Base-by-base conservation (phyloP, 2,888 invertebrate species). In the Globia sparganii region DNA sequence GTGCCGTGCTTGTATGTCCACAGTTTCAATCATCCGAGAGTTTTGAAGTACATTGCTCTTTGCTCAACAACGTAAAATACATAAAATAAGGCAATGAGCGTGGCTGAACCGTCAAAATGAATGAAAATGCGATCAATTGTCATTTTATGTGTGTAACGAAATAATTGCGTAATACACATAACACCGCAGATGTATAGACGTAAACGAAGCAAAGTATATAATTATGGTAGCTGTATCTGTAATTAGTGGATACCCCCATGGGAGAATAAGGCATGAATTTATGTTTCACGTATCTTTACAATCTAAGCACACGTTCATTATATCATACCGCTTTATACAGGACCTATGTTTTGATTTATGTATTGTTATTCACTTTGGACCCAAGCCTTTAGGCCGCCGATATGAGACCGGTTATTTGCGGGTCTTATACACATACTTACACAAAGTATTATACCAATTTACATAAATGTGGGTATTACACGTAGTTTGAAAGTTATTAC, bases 391-490 rank as follows among this genome's bases (percentile, higher is more conserved):
- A 13, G 28, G 21, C 21, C 28, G 25, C 3, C 11, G 43, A 46
- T 66, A 66, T 46, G 28, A 28, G 21, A 25, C 28, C 28, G 31
- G 43, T 46, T 46, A 66, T 66, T 66, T 46, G 31, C 18, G 37
- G 64, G 64, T 65, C 5, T 4, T 46, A 31, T 18, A 64, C n/a
- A 8, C 37, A 8, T 37, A 66, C n/a, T 0, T 37, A 62, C 25
- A 3, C 40, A 65, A 9, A 66, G 21, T 21, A 43, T 31, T 13
- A 31, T 11, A 46, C 6, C 8, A 21, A 46, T 66, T 46, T 46
- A 66, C 66, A 46, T 66, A 66, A 46, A 66, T 21, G 43, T 25
- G 43, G 66, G 43, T 46, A 66, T 46, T 31, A 15, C 34, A 37
- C 4, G n/a, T 37, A 31, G 43, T 46, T 66, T 46, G 43, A 43